A percentile compares a stretch with the other conserved stretches of the same genome.
phyloP scores from a whole-genome alignment of 1,140 invertebrate species.

The Drosophila santomea region DNA sequence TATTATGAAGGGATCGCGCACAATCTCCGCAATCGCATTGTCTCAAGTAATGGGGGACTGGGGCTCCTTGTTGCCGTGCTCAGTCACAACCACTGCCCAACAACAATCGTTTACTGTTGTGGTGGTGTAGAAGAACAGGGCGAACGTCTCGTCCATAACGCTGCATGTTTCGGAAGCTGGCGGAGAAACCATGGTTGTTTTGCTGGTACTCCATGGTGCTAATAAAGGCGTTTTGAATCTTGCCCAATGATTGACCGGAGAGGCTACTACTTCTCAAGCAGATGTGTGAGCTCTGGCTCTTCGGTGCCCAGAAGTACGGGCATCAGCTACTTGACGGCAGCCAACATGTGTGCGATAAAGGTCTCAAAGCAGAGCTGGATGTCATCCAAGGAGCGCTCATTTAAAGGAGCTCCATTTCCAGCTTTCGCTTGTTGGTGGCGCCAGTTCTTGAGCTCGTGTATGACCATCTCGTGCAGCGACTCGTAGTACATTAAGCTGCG shows the following conservation, averaged over 20 bases:
- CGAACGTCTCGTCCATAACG: constrained; percentile 99
- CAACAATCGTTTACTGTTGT: constrained; percentile 87
- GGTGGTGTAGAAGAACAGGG: constrained; percentile 94
- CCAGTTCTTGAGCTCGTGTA: constrained; percentile 97
- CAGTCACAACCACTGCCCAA: constrained; percentile 96
- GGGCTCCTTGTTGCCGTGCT: constrained; percentile 98
- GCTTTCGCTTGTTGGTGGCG: constrained; percentile 96
- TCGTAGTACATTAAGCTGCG: constrained; percentile 79
- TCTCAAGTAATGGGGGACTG: constrained; percentile 99
- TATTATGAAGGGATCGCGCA: constrained; percentile 94
- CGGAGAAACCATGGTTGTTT: constrained; percentile 90
- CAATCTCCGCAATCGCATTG: constrained; percentile 97
- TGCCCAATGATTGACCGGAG: constrained; percentile 89
- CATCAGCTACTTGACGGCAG: constrained; percentile 48
- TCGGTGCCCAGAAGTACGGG: constrained; percentile 84
- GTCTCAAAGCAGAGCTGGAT: constrained; percentile 96
- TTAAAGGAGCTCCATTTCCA: constrained; percentile 95
- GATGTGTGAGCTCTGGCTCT: constrained; percentile 88
- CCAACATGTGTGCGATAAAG: constrained; percentile 52
- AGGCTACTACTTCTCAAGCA: constrained; percentile 86
- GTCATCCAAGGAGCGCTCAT: constrained; percentile 89
- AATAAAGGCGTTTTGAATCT: constrained; percentile 95
- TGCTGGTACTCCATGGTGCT: constrained; percentile 98
- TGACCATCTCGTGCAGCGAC: constrained; percentile 91
- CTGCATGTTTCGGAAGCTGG: constrained; percentile 97